Base-by-base conservation (phyloP, 1,140 invertebrate genomes). In the Cydia strobilella region DNA sequence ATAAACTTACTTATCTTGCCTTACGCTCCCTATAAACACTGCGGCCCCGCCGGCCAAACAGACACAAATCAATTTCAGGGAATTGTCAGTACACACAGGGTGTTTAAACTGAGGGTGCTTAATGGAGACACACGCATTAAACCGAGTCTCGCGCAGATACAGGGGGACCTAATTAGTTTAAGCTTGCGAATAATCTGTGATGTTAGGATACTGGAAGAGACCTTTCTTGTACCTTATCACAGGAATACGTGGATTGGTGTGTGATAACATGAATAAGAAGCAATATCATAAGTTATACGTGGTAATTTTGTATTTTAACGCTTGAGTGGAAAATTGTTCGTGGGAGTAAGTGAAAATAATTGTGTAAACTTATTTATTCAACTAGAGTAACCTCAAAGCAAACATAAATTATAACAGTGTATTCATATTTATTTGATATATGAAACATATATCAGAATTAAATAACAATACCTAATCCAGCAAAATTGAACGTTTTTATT, bases 71-170 rank as follows among this genome's bases (percentile, higher is more conserved):
- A 90, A 91, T 91, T 91, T 91, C 88, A 81, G 88, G 88, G 86
- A 91, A 87, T 89, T 87, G 87, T 89, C 84, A 85, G 84, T 82
- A 80, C 84, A 84, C 83, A 88, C 84, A 79, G 86, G 80, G 83
- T 88, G 86, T 89, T 88, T 89, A 87, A 89, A 90, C 84, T 89
- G 81, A 82, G 90, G 90, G 90, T 86, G 54, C 39, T 86, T 91
- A 91, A 91, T 91, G 90, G 90, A 91, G 90, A 90, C 88, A 90
- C 88, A 87, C 82, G 89, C 86, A 91, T 90, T 90, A 90, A 90
- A 89, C 83, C 82, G 85, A 73, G 84, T 83, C 87, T 77, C 87
- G 84, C 85, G 86, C 83, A 79, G 77, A 74, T 84, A 84, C 85
- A 88, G 85, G 90, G 75, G 90, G 86, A 76, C 83, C 88, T 91